Base-by-base conservation (phyloP, 1,140 invertebrate genomes). In the Leptopilina clavipes region DNA sequence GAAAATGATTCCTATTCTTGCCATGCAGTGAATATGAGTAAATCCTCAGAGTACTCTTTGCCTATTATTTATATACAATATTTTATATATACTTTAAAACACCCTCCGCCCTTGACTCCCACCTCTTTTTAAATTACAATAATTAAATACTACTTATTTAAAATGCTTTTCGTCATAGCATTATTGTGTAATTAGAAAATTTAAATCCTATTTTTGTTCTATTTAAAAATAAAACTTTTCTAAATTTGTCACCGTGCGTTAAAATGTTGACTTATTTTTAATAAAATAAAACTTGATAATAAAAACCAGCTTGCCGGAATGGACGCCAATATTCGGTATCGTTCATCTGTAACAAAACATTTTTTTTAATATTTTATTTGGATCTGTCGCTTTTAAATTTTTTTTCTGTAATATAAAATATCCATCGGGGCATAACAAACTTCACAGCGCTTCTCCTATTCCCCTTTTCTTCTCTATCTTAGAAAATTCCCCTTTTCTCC, bases 281-380 rank as follows among this genome's bases (percentile, higher is more conserved):
- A 86, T 84, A 95, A 91, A 43, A 93, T 89, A 82, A 95, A 95
- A 81, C 92, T 94, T 59, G 91, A 88, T 83, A 94, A 92, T 37
- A 94, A 76, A 83, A 93, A 95, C 77, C 94, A 89, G 76, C 93
- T 92, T 6, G 91, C 92, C 17, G 95, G 94, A 81, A 96, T 93
- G 7, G 94, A 95, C 11, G 94, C 92, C 71, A 96, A 88, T 70
- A 95, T 89, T 54, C 92, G 91, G 88, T 94, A 95, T 84, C 94
- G 90, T 87, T 95, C 94, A 85, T 94, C 94, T 94, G 92, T 73
- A 93, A 93, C 87, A 89, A 80, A 90, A 40, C 37, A 40, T 40
- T 40, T 40, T 40, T 40, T 40, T 40, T 40, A 40, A 40, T 40
- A 40, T 40, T 40, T 31, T 31, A 31, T 31, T 31, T 5, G n/a